Base-by-base conservation (phyloP, 30 jellyfish, hydroid and myxozoan species). In the Clytia hemisphaerica region DNA sequence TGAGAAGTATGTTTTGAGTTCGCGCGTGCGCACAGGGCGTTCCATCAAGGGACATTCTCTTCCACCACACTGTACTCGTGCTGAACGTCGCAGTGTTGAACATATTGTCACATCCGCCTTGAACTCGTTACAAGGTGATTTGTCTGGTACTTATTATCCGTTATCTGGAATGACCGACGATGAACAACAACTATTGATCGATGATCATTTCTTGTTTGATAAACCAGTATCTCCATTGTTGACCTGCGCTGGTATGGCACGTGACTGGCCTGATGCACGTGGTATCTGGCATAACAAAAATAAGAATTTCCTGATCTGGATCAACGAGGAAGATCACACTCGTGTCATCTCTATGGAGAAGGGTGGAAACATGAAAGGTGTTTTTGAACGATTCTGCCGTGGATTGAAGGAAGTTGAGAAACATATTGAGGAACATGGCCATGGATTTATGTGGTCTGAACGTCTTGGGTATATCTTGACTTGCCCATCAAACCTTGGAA, bases 21-120 rank as follows among this genome's bases (percentile, higher is more conserved):
- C 85, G 6, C 36, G 95, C 19, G 75, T 78, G 27, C 95, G 95
- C 45, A 76, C 95, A 0, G 93, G 93, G 4, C 79, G 95, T 38
- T 49, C 86, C 72, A 83, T 83, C n/a, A 55, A 77, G 45, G 83
- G 83, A 38, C 65, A 38, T 9, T 46, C 76, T 26, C 78, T 83
- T 32, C 95, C 95, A 6, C 95, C 95, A n/a, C 80, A 69, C 69
- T 83, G 95, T 68, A 83, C 93, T 3, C 49, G 95, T 31, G 92
- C 93, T 1, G 95, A 83, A 53, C 33, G 95, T 33, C 57, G 93
- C 45, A 73, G 49, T 27, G 84, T 79, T 33, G 94, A 80, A 35
- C 61, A 71, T 10, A 44, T 80, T 25, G 76, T 55, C 36, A 47
- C 79, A 26, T 34, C 55, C 42, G 88, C 94, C 3, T 76, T 80